Evolutionary conservation across 2,113 vertebrate species (phyloP).

Genomic region (Marmota monax): DNA sequence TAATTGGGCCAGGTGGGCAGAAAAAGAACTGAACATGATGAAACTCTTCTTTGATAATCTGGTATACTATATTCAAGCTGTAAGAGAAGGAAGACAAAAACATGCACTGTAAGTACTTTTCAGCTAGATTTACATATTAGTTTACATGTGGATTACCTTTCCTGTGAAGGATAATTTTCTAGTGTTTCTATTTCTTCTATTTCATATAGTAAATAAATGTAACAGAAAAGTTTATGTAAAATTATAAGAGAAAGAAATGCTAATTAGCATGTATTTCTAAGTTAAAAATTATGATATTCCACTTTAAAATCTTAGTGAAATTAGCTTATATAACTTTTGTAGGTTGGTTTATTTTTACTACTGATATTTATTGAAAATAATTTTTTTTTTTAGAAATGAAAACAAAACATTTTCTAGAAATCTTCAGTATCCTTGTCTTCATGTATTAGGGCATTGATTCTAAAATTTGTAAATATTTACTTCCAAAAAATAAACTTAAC

Average conservation of each 20-base stretch:
- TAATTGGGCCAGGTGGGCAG: conserved; percentile 95
- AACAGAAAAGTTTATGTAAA: neutral
- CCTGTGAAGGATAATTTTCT: conserved; percentile 18
- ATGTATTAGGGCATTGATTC: neutral
- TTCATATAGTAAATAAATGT: neutral
- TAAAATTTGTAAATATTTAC: conserved; percentile 9
- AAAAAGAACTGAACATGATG: conserved; percentile 99
- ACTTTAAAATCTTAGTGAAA: neutral
- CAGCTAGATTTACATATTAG: neutral
- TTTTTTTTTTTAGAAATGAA: conserved; percentile 21
- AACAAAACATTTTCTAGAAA: neutral
- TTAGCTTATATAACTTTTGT: neutral
- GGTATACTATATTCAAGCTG: conserved; percentile 97
- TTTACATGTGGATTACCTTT: neutral
- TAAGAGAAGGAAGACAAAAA: conserved; percentile 95
- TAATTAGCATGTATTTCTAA: neutral
- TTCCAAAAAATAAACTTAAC: neutral
- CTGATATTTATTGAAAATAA: conserved; percentile 29
- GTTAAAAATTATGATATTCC: neutral
- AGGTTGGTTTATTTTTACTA: neutral
- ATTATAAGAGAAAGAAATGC: neutral
- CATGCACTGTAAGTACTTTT: conserved; percentile 95
- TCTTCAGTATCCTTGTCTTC: neutral
- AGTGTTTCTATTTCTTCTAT: neutral
- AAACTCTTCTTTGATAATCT: conserved; percentile 99